Base-by-base conservation (phyloP, 2,113 vertebrate genomes). In the Boulengerochromis microlepis region DNA sequence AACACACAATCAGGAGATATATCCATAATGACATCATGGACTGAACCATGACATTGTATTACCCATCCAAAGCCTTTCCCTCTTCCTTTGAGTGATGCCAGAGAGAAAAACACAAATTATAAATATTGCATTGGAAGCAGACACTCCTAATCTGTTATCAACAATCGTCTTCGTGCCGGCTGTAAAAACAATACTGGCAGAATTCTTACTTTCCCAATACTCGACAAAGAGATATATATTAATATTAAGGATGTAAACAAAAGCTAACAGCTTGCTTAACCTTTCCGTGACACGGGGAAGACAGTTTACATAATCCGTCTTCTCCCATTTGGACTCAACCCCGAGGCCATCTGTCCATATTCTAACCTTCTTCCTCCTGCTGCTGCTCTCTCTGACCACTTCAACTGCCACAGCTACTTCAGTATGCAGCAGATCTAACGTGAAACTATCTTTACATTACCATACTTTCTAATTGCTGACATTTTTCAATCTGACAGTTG, bases 401-500 rank as follows among this genome's bases (percentile, higher is more conserved):
- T 82, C 38, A 2, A 31, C 83, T 24, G 33, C 85, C 76, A 85
- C 10, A 64, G 76, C 71, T 53, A 24, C 69, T 80, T 54, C 71
- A 88, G 81, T 59, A 81, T 82, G 26, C 13, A 2, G 82, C 69
- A 87, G 57, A 91, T 93, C 82, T 91, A 92, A 90, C 26, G 2
- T 31, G 31, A 81, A 84, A 85, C 61, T 89, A 88, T 80, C 86
- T 92, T 89, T 86, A 84, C 82, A 90, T 92, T 91, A 84, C 61
- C 80, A 89, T 87, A 82, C 88, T 86, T 89, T 91, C 83, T 94
- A 92, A 92, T 88, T 85, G 61, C 81, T 61, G 64, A 81, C 85
- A 91, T 95, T 91, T 92, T 91, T 93, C 83, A 85, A 91, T 69
- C 81, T 92, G 92, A 95, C 93, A 94, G 90, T 82, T 86, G 31